Percentiles rank a stretch among this genome's conserved stretches.
These are phyloP conservation scores for Passer montanus DNA, from an alignment of 2,113 vertebrate genomes.

Conservation along the genomic window DNA sequence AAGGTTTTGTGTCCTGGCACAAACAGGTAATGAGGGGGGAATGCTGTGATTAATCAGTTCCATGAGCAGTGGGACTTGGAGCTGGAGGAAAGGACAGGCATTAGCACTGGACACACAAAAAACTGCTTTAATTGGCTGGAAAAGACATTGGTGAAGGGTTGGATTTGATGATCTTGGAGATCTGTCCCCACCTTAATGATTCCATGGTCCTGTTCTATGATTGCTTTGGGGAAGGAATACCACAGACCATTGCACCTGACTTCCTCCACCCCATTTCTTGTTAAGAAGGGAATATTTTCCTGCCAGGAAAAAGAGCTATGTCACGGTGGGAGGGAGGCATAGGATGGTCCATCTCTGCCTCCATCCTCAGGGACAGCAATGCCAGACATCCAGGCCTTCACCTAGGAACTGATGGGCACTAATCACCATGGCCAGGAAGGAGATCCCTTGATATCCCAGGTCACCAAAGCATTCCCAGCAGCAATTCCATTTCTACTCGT, in stretches of 20 bases:
- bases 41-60: not conserved
- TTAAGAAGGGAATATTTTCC: not conserved
- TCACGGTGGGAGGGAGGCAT: accelerated
- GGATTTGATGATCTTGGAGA: not conserved
- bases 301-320: not conserved
- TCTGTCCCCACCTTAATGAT: not conserved
- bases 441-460: not conserved
- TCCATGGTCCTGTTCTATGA: not conserved
- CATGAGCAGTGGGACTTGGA: not conserved
- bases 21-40: not conserved
- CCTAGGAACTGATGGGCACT: not conserved
- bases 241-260: not conserved
- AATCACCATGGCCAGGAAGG: not conserved
- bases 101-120: not conserved
- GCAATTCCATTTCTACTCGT: not conserved
- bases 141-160: not conserved
- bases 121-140: not conserved
- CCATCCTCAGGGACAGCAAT: not conserved
- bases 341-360: not conserved
- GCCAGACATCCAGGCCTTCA: not conserved
- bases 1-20: slow-evolving; percentile 30
- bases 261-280: not conserved
- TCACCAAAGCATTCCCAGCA: not conserved
- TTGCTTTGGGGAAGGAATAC: not conserved
- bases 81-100: not conserved